Evolutionary conservation across 2,888 invertebrate species (phyloP).

Genomic region (Zaprionus obscuricornis): DNA sequence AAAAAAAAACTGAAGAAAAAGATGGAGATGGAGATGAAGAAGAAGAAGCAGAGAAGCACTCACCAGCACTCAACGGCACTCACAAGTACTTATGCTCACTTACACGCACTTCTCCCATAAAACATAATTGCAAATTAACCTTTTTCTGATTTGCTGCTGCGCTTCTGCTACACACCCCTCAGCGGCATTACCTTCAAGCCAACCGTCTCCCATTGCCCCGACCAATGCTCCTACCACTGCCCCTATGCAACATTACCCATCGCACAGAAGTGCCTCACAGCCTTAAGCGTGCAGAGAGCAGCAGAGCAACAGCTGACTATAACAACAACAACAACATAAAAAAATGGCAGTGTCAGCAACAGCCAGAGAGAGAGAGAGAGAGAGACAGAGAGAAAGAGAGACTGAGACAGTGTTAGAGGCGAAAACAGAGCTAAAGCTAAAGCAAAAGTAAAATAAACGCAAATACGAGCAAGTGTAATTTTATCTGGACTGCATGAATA

Average conservation of each 20-base stretch:
- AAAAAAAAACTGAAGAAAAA: too few relatives aligned
- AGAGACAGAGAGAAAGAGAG: too few relatives aligned
- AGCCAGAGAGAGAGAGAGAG: too few relatives aligned
- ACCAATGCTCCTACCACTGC: too few relatives aligned
- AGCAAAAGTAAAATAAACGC: constrained; percentile 8
- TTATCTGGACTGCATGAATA: constrained; percentile 34
- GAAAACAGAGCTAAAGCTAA: too few relatives aligned
- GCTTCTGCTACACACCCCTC: constrained; percentile 18
- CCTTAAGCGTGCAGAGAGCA: neutral
- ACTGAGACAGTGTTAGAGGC: too few relatives aligned
- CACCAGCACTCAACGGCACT: constrained; percentile 39
- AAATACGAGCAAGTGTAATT: constrained; percentile 39
- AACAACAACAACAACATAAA: constrained; percentile 2
- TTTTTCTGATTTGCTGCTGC: constrained; percentile 51
- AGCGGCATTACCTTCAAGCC: too few relatives aligned
- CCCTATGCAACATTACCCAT: too few relatives aligned
- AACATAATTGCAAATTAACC: constrained; percentile 55
- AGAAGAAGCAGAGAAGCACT: constrained; percentile 35
- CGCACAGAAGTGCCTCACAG: constrained; percentile 8
- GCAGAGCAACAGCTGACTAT: neutral
- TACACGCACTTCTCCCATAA: constrained; percentile 49
- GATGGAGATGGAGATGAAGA: too few relatives aligned
- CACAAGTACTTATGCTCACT: constrained; percentile 50
- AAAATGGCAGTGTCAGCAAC: too few relatives aligned
- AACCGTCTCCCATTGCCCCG: too few relatives aligned